Evolutionary conservation across 2,113 vertebrate species (phyloP), one percentile per base, ranked within the genome.

Genomic region (Ictalurus punctatus): DNA sequence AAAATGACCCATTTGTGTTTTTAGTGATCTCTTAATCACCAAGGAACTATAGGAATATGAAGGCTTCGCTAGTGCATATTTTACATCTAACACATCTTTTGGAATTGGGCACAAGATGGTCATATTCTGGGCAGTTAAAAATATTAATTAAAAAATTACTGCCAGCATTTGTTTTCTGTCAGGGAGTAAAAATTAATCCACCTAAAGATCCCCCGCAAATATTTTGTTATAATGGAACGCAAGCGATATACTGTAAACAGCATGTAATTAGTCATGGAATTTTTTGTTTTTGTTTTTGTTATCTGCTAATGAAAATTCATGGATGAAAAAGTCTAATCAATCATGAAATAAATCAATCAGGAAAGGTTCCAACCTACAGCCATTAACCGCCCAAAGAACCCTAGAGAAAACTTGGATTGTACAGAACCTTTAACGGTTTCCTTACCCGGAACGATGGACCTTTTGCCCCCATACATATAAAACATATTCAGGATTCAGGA

Each of bases 1-100:
- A 84, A 63, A 67, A 37, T 65, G 83, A 67, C 83, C 83, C 61
- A 27, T 37, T n/a, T 44, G 82, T 80, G 78, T 3, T n/a, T 30
- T 54, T 79, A 17, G 2, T 30, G 17, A 56, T n/a, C 27, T 54
- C 78, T 56, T 80, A 80, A 79, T 16, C 76, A 54, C 4, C 54
- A 25, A 58, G 16, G 3, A 59, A 59, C 78, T n/a, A 3, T 6
- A 19, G 52, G 52, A 61, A 12, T 59, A 30, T 59, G 56, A 61
- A 83, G n/a, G 16, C 1, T n/a, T n/a, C 2, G 2, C 16, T 21
- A 4, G 30, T 6, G 4, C 52, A 82, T 34, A 82, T 37, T 59
- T 82, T 59, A 82, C 56, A 58, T 82, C 34, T 34, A 82, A 34
- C 25, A 19, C n/a, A 30, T 56, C 27, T 56, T 52, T 56, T 14